Evolutionary conservation across 2,888 invertebrate genomes (phyloP).

Genomic region (Thecocarcelia acutangulata): DNA sequence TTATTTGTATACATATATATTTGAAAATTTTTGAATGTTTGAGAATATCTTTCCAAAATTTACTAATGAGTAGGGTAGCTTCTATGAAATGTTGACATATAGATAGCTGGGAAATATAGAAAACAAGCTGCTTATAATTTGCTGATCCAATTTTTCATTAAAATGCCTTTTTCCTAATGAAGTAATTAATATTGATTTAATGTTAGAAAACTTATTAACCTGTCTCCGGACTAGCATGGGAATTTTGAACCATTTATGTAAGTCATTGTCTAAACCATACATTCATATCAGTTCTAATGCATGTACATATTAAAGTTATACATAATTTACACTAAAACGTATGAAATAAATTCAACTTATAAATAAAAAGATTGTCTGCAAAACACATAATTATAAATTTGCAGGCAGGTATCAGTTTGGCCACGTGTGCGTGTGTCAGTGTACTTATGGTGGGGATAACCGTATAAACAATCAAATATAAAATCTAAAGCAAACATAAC

Average conservation of each 20-base stretch:
- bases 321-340: constrained; percentile 64
- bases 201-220: background rate
- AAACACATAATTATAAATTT: constrained; percentile 18
- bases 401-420: background rate
- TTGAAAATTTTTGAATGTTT: no score
- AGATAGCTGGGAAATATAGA: no score
- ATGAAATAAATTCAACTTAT: constrained; percentile 54
- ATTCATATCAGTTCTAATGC: constrained; percentile 1
- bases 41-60: no score
- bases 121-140: no score
- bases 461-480: constrained; percentile 26
- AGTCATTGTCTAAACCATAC: constrained; percentile 18
- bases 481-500: constrained; percentile 5
- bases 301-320: constrained; percentile 50
- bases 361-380: constrained; percentile 48
- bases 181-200: background rate
- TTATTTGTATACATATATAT: no score
- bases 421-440: background rate
- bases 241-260: constrained; percentile 1
- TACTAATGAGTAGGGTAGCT: no score
- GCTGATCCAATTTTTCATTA: no score
- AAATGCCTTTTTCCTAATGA: no score
- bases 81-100: no score
- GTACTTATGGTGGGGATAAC: constrained; percentile 8
- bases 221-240: constrained; percentile 24